Conservation (phyloP, 2,113 vertebrate genomes). For the Tachuris rubrigastra region DNA sequence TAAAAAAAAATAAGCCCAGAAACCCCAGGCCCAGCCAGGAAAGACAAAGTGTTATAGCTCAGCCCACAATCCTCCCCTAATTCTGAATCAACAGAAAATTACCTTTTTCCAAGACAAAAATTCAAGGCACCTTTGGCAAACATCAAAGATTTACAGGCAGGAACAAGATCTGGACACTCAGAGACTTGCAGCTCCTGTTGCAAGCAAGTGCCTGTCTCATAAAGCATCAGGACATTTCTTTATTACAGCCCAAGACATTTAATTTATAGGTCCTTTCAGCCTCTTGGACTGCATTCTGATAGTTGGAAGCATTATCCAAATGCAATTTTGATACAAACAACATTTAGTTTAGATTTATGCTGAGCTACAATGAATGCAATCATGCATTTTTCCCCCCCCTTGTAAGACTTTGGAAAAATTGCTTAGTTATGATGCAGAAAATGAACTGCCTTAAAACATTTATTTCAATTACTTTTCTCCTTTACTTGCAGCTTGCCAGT, state of each 20-base stretch:
- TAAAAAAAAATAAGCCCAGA: not conserved
- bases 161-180: not conserved
- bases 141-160: not conserved
- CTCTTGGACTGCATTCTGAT: not conserved
- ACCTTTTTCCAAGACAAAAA: not conserved
- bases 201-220: not conserved
- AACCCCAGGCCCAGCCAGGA: not conserved
- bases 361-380: not conserved
- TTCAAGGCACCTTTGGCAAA: not conserved
- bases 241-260: not conserved
- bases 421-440: not conserved
- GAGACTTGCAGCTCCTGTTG: not conserved
- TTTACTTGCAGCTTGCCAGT: conserved; percentile 83
- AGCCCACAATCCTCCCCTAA: not conserved
- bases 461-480: not conserved
- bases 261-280: not conserved
- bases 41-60: not conserved
- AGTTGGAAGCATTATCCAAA: not conserved
- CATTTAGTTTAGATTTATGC: not conserved
- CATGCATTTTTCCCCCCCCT: not conserved
- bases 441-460: not conserved
- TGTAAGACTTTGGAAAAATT: not conserved
- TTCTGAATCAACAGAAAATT: not conserved
- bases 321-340: not conserved
- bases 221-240: not conserved